Base-by-base conservation (phyloP, 2,797 vertebrate genomes). In the Brotula barbata region DNA sequence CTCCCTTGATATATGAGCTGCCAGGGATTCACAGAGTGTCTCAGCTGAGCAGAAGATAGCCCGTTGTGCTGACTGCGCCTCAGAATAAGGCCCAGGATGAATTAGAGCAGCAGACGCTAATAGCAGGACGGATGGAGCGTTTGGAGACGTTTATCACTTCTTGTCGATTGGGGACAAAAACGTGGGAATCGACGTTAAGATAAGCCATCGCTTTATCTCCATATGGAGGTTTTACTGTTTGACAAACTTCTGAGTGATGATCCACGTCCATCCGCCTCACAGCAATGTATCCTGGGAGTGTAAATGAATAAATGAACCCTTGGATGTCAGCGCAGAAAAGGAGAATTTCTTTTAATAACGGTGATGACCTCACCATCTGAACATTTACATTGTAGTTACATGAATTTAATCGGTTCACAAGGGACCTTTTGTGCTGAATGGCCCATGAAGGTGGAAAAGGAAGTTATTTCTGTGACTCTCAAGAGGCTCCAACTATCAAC, bases 1-100 rank as follows among this genome's bases (percentile, higher is more conserved):
- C 83, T 92, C 90, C 90, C 85, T 90, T 92, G 91, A 94, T 92
- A 92, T 90, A 94, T 92, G 83, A 93, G 92, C 94, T 95, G 94
- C 91, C 90, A 93, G 91, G 86, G 91, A 91, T 89, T 88, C 85
- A 85, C 87, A 65, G 65, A 83, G 78, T 57, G 82, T 85, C 86
- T 85, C 79, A 71, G 77, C 71, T 78, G 83, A 91, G 72, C 73
- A 75, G 80, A 63, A 68, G 83, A 65, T 63, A 81, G 65, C 70
- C 82, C 49, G 77, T 73, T 74, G 84, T 44, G 83, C 61, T 19
- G 58, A 66, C 58, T 71, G 61, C 17, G 68, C 78, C 65, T 70
- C 67, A 56, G 68, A 39, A 58, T 65, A 60, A 51, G 84, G 59
- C 62, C 76, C 41, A 48, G 63, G 74, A 71, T 44, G 50, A 64